Evolutionary conservation across 2,797 vertebrate species (phyloP).

Genomic region (Cossypha niveicapilla): DNA sequence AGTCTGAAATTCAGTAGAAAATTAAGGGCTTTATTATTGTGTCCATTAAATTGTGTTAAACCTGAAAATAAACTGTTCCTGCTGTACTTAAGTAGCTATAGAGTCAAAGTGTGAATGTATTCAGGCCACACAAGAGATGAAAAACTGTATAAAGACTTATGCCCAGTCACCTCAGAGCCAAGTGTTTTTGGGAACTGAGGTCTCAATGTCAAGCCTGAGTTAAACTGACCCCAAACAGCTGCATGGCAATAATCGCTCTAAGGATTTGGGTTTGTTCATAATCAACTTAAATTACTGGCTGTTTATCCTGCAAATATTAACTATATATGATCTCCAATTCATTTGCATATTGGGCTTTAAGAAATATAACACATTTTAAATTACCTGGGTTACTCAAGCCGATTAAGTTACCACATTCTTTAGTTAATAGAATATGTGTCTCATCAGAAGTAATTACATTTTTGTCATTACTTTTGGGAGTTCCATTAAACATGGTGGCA

Average conservation of each 20-base stretch:
- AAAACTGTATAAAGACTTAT: neutral
- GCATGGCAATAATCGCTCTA: neutral
- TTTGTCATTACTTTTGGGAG: conserved; percentile 60
- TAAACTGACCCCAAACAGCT: neutral
- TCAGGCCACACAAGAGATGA: neutral
- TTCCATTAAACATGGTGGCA: conserved; percentile 51
- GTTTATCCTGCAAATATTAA: neutral
- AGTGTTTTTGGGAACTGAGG: neutral
- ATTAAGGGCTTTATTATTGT: neutral
- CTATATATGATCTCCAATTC: neutral
- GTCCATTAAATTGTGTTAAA: neutral
- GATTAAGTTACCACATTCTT: neutral
- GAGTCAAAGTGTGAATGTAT: neutral
- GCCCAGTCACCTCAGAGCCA: neutral
- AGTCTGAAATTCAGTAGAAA: conserved; percentile 5
- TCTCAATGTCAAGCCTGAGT: neutral
- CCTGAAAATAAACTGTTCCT: neutral
- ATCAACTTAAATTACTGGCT: neutral
- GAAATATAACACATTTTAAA: neutral
- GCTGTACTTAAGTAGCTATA: neutral
- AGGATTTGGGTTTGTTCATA: neutral
- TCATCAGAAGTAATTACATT: conserved; percentile 56
- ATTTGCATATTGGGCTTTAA: neutral
- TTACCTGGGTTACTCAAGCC: neutral
- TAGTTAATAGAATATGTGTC: conserved; percentile 19